phyloP scores from a whole-genome alignment of 2,797 vertebrate genomes.

The Coluber constrictor region DNA sequence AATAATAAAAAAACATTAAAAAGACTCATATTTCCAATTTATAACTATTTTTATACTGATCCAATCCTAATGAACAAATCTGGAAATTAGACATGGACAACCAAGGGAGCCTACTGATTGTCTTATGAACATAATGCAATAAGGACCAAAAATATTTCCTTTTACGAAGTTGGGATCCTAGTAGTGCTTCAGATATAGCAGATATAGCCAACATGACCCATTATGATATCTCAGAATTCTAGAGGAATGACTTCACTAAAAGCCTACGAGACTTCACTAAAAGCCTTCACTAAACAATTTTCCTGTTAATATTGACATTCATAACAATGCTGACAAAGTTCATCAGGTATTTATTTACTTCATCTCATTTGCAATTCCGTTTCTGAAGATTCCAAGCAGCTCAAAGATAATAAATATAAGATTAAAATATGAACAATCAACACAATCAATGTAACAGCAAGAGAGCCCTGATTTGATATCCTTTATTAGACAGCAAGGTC shows the following conservation, averaged over 20 bases:
- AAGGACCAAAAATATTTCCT: neutral
- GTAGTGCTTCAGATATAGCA: neutral
- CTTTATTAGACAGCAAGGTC: neutral
- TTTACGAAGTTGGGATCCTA: neutral
- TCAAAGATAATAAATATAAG: neutral
- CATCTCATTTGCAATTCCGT: neutral
- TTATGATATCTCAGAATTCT: too few relatives aligned
- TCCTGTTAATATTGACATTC: neutral
- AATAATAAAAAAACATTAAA: neutral
- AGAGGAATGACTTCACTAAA: neutral
- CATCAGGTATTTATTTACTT: neutral
- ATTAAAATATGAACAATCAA: neutral
- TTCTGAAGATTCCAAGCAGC: neutral
- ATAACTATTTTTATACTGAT: neutral
- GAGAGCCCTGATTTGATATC: neutral
- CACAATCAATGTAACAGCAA: neutral
- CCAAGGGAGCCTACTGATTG: neutral
- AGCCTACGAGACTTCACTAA: neutral
- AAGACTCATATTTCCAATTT: neutral
- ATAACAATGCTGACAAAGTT: neutral
- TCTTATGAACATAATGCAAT: neutral
- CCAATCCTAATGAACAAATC: neutral
- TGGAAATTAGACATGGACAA: neutral
- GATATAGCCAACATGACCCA: neutral
- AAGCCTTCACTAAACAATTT: neutral